These are phyloP conservation scores for Semaprochilodus insignis DNA, from an alignment of 2,797 vertebrate species.

Conservation along the genomic window DNA sequence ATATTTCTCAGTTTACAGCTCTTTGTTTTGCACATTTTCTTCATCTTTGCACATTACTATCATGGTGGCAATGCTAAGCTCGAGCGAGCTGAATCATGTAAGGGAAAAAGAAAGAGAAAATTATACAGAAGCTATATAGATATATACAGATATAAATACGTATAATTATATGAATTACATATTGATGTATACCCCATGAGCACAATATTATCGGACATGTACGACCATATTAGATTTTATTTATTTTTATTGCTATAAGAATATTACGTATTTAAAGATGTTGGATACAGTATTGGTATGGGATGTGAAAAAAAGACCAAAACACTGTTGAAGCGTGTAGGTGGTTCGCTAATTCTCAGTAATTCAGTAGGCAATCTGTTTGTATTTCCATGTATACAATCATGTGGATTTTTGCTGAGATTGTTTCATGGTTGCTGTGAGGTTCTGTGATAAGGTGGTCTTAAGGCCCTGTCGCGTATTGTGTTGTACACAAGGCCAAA, in stretches of 20 bases:
- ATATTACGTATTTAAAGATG: constrained; percentile 43
- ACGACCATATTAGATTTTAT: constrained; percentile 74
- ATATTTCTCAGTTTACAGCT: constrained; percentile 41
- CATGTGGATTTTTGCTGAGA: constrained; percentile 44
- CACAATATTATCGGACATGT: constrained; percentile 77
- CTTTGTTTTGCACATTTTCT: constrained; percentile 59
- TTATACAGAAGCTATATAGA: constrained; percentile 51
- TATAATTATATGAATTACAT: constrained; percentile 65
- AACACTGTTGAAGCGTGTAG: constrained; percentile 72
- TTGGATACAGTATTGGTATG: constrained; percentile 68
- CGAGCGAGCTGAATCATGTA: constrained; percentile 43
- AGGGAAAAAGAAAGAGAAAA: constrained; percentile 44
- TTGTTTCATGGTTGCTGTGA: constrained; percentile 36
- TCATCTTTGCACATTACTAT: constrained; percentile 58
- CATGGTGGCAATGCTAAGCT: constrained; percentile 46
- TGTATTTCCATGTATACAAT: constrained; percentile 48
- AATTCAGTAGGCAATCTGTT: constrained; percentile 36
- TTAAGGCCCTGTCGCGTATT: constrained; percentile 43
- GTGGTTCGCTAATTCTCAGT: constrained; percentile 49
- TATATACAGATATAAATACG: constrained; percentile 62
- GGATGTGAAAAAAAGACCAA: constrained; percentile 76
- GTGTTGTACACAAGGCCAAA: constrained; percentile 29
- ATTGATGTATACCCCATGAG: constrained; percentile 72
- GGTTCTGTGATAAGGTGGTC: constrained; percentile 34
- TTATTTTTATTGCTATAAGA: constrained; percentile 75